phyloP scores from a whole-genome alignment of 2,888 invertebrate species.

The Philereme transversata region DNA sequence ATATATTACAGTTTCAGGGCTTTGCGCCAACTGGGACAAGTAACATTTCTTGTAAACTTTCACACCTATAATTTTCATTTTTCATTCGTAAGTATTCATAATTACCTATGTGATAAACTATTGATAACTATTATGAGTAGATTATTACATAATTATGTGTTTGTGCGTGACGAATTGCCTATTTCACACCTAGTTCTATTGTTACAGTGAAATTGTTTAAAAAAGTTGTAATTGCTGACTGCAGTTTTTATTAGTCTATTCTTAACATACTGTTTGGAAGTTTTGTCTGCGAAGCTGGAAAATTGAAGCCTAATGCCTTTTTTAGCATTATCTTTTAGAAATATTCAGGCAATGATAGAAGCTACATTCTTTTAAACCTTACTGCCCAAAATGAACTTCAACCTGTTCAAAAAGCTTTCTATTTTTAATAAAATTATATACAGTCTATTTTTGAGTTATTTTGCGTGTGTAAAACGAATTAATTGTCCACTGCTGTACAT shows the following conservation, averaged over 20 bases:
- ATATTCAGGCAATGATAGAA: neutral
- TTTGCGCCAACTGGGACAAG: constrained; percentile 19
- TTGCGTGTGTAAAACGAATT: too few species aligned
- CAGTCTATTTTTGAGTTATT: too few species aligned
- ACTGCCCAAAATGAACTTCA: neutral
- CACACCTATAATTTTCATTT: constrained; percentile 4
- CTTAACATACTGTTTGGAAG: neutral
- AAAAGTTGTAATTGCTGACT: constrained; percentile 18
- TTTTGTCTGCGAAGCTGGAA: constrained; percentile 7
- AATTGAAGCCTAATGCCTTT: constrained; percentile 5
- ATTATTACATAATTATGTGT: constrained; percentile 17
- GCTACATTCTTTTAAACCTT: constrained; percentile 8
- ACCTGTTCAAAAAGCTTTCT: too few species aligned
- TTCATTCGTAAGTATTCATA: constrained; percentile 6
- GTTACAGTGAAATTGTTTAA: constrained; percentile 23
- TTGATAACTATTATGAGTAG: neutral
- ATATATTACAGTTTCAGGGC: constrained; percentile 14
- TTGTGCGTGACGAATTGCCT: constrained; percentile 24
- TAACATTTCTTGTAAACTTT: constrained; percentile 19
- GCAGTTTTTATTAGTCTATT: too few species aligned
- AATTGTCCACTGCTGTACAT: too few species aligned
- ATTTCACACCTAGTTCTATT: constrained; percentile 31
- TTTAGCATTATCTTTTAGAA: constrained; percentile 12
- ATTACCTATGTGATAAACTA: neutral
- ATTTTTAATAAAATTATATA: too few species aligned